These are phyloP conservation scores for Geodia barretti DNA, from an alignment of 37 sponge, comb jelly and placozoan genomes.

Conservation along the genomic window DNA sequence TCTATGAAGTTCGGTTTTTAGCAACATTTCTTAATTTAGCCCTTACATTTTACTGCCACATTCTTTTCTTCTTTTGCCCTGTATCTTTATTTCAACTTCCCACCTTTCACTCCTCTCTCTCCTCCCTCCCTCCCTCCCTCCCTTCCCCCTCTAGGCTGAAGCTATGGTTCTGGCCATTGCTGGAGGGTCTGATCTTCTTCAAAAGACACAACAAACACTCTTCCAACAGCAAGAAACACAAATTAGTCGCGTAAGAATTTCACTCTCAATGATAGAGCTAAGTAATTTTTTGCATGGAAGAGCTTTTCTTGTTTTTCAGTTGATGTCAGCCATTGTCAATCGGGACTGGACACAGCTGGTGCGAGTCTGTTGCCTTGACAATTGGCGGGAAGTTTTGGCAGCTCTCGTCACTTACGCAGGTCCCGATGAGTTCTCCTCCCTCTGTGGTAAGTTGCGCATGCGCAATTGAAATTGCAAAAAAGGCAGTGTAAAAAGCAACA, in stretches of 20 bases:
- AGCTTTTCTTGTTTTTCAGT: constrained; percentile 36
- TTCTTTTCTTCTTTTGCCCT: neutral
- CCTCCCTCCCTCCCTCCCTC: neutral
- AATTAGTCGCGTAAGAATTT: constrained; percentile 45
- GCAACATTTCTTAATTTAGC: neutral
- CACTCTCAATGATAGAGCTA: constrained; percentile 59
- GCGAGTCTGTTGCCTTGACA: constrained; percentile 67
- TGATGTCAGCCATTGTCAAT: constrained; percentile 79
- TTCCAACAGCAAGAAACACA: constrained; percentile 63
- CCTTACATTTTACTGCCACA: neutral
- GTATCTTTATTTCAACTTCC: neutral
- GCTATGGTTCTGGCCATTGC: constrained; percentile 93
- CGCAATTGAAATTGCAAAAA: too few relatives aligned
- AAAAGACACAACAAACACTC: constrained; percentile 80
- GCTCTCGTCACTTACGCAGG: constrained; percentile 92
- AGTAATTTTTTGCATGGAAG: constrained; percentile 86
- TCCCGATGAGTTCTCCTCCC: constrained; percentile 86
- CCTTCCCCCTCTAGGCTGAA: constrained; percentile 60
- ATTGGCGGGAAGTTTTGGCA: constrained; percentile 94
- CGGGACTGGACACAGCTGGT: constrained; percentile 84
- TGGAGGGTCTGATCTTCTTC: constrained; percentile 87
- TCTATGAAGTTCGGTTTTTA: too few relatives aligned
- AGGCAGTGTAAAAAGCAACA: too few relatives aligned
- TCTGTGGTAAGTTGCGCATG: constrained; percentile 96
- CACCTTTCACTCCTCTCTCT: neutral